Evolutionary conservation across 2,888 invertebrate species (phyloP).

Genomic region (Ophion ventricosus): DNA sequence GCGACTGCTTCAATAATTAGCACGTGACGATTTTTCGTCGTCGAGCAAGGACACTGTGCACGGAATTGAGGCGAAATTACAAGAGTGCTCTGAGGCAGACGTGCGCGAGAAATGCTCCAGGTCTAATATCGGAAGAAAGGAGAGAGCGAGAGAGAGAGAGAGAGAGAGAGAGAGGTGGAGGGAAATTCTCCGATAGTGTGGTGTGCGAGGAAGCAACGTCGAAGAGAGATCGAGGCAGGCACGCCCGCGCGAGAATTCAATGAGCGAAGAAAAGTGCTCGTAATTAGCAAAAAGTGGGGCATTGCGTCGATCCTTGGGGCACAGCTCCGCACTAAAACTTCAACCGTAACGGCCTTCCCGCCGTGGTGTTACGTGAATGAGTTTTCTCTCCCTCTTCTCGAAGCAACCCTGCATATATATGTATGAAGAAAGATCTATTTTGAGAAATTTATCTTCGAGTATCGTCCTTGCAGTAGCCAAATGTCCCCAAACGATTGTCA

Average conservation of each 20-base stretch:
- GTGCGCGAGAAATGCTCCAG: background rate
- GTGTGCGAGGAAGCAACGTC: constrained; percentile 25
- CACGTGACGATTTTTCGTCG: constrained; percentile 56
- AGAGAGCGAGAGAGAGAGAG: constrained; percentile 22
- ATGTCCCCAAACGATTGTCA: background rate
- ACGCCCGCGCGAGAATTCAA: constrained; percentile 66
- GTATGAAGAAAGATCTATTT: background rate
- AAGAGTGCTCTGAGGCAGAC: constrained; percentile 44
- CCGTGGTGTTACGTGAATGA: constrained; percentile 39
- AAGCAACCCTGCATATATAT: constrained; percentile 6
- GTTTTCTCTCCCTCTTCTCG: constrained; percentile 14
- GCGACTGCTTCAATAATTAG: constrained; percentile 52
- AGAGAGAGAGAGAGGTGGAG: constrained; percentile 5
- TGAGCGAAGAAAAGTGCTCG: constrained; percentile 73
- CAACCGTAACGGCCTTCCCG: constrained; percentile 29
- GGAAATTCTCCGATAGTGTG: constrained; percentile 33
- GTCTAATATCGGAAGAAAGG: constrained; percentile 59
- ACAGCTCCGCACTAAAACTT: constrained; percentile 58
- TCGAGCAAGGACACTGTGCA: constrained; percentile 3
- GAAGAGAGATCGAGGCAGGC: constrained; percentile 32
- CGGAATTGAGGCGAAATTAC: constrained; percentile 59
- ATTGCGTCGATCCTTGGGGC: constrained; percentile 57
- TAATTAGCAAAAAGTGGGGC: constrained; percentile 70
- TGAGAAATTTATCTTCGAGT: background rate
- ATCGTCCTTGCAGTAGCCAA: background rate